phyloP scores from a whole-genome alignment of 2,113 vertebrate species.

The Arothron firmamentum region DNA sequence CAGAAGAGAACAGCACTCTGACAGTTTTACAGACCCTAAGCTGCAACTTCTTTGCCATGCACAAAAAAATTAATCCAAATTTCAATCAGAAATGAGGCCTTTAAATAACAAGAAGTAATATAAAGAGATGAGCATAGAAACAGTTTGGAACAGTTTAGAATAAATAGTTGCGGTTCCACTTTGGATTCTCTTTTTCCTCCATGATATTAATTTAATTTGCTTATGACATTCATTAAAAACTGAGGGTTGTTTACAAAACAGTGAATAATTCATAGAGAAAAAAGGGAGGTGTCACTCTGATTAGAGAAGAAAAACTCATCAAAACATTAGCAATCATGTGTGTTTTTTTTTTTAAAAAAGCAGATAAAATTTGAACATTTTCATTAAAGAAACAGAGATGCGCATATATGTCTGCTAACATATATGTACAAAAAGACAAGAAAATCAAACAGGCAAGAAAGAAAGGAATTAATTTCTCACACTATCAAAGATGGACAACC shows the following conservation, averaged over 20 bases:
- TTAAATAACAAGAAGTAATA: constrained; percentile 68
- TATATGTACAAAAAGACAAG: constrained; percentile 62
- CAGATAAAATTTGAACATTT: constrained; percentile 63
- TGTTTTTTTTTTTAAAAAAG: constrained; percentile 52
- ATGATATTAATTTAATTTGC: constrained; percentile 30
- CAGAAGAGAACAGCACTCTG: constrained; percentile 94
- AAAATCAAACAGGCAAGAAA: constrained; percentile 73
- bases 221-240: background rate
- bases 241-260: background rate
- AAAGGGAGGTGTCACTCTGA: constrained; percentile 54
- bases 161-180: constrained; percentile 59
- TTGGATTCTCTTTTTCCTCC: constrained; percentile 48
- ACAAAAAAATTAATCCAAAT: constrained; percentile 68
- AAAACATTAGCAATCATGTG: constrained; percentile 54
- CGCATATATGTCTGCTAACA: constrained; percentile 70
- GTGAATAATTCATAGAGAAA: constrained; percentile 57
- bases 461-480: constrained; percentile 76
- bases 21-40: constrained; percentile 98
- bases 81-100: constrained; percentile 51
- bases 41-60: constrained; percentile 98
- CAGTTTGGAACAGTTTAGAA: constrained; percentile 79
- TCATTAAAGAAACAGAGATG: constrained; percentile 62
- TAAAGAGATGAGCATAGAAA: constrained; percentile 77
- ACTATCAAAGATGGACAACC: constrained; percentile 86
- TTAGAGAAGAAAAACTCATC: constrained; percentile 35